Percentiles rank a stretch among this genome's conserved stretches.
phyloP scores from a whole-genome alignment of 2,113 vertebrate genomes.

The Stigmatopora argus region DNA sequence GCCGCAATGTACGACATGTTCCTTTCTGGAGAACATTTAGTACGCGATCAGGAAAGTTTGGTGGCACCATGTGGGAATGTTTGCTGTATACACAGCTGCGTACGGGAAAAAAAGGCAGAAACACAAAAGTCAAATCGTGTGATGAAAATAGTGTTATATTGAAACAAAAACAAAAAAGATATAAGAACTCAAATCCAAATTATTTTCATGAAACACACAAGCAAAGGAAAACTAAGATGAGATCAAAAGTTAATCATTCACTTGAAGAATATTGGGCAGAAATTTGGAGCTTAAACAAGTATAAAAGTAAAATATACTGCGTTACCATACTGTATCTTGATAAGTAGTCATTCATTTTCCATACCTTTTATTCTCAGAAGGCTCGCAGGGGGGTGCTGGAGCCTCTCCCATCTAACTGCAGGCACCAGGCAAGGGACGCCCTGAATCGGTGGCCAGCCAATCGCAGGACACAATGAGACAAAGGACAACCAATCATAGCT shows the following conservation, averaged over 20 bases:
- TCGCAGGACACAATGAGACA: too few relatives aligned
- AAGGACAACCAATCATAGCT: too few relatives aligned
- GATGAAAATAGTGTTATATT: neutral
- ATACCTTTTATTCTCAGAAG: too few relatives aligned
- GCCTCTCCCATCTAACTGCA: too few relatives aligned
- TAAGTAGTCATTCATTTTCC: too few relatives aligned
- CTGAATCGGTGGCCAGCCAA: too few relatives aligned
- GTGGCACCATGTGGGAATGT: constrained; percentile 38
- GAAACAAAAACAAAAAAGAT: neutral
- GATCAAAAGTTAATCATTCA: neutral
- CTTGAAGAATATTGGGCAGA: neutral
- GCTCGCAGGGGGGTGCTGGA: too few relatives aligned
- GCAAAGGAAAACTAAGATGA: neutral
- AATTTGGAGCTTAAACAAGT: too few relatives aligned
- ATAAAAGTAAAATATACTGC: too few relatives aligned
- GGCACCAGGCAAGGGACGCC: too few relatives aligned
- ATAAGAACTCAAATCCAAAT: too few relatives aligned
- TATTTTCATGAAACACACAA: neutral
- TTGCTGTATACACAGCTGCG: constrained; percentile 48
- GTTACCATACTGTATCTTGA: neutral
- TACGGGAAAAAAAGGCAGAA: neutral
- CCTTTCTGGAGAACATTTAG: neutral
- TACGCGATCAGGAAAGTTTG: neutral
- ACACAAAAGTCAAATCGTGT: neutral
- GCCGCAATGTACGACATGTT: neutral